A percentile compares a stretch with the other conserved stretches of the same genome.
These are phyloP conservation scores for Climacteris rufus DNA, from an alignment of 2,113 vertebrate genomes.

Conservation along the genomic window DNA sequence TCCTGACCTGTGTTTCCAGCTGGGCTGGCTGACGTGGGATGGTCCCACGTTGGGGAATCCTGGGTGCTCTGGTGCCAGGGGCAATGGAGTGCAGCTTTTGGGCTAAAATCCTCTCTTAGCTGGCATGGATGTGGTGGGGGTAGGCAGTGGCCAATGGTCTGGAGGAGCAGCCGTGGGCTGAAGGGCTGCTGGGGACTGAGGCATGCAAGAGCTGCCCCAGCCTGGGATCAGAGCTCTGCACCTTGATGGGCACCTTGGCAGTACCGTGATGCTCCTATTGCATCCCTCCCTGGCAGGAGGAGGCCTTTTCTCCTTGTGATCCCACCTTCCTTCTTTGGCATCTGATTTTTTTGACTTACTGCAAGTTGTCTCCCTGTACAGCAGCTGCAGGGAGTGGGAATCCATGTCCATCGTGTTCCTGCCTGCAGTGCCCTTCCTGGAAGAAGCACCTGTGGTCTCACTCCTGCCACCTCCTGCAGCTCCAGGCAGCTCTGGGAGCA, in stretches of 20 bases:
- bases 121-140: rapidly evolving
- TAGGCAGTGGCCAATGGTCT: background rate
- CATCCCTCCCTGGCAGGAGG: background rate
- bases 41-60: background rate
- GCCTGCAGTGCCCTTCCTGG: background rate
- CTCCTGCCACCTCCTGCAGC: background rate
- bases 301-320: background rate
- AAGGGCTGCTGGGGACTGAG: background rate
- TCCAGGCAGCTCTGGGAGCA: background rate
- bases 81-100: background rate
- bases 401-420: rapidly evolving
- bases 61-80: background rate
- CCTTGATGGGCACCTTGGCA: rapidly evolving
- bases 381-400: background rate
- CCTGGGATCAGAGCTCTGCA: background rate
- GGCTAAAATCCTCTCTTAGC: background rate
- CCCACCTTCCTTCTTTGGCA: background rate
- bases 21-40: background rate
- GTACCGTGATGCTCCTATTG: rapidly evolving
- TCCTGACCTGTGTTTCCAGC: background rate
- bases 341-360: background rate
- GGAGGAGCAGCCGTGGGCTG: background rate
- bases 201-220: background rate
- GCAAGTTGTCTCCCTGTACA: rapidly evolving
- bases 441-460: too few species aligned